Evolutionary conservation across 2,888 invertebrate species (phyloP).

Genomic region (Caenorhabditis sulstoni): DNA sequence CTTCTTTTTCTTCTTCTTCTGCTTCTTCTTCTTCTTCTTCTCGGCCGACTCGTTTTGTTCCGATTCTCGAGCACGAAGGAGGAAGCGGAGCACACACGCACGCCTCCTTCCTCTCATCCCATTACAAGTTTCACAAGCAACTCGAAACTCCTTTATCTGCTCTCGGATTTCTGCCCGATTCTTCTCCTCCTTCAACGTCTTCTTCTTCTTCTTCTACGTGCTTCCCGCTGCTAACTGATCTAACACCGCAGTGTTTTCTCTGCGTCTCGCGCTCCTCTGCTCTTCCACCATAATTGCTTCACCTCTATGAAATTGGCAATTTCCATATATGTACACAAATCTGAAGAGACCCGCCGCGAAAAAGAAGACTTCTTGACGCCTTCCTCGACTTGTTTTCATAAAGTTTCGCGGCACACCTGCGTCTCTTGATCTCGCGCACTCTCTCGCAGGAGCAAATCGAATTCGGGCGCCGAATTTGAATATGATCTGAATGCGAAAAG

Average conservation of each 20-base stretch:
- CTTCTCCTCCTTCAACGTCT: too few relatives aligned
- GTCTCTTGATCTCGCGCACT: slow-evolving; percentile 20
- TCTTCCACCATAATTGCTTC: slow-evolving; percentile 38
- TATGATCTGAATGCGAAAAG: slow-evolving; percentile 37
- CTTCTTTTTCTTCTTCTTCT: slow-evolving; percentile 38
- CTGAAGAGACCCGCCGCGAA: slow-evolving; percentile 9
- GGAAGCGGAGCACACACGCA: slow-evolving; percentile 17
- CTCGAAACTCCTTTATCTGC: slow-evolving; percentile 36
- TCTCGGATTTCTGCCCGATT: slow-evolving; percentile 21
- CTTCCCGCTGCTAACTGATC: slow-evolving; percentile 17
- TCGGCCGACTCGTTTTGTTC: slow-evolving; percentile 52
- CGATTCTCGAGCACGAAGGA: slow-evolving; percentile 28
- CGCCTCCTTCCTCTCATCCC: slow-evolving; percentile 38
- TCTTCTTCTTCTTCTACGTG: slow-evolving; percentile 7
- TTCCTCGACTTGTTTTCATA: slow-evolving; percentile 26
- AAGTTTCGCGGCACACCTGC: slow-evolving; percentile 16
- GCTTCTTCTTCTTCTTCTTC: slow-evolving; percentile 27
- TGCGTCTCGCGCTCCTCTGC: slow-evolving; percentile 2
- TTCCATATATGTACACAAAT: slow-evolving; percentile 42
- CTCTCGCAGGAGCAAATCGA: slow-evolving; percentile 14
- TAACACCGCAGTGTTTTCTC: slow-evolving; percentile 11
- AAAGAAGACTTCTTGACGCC: slow-evolving; percentile 9
- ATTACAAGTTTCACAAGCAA: slow-evolving; percentile 49
- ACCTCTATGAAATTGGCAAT: slow-evolving; percentile 35
- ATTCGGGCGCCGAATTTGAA: slow-evolving; percentile 40